Conservation (phyloP, 2,113 vertebrate species). For the Nothobranchius furzeri region DNA sequence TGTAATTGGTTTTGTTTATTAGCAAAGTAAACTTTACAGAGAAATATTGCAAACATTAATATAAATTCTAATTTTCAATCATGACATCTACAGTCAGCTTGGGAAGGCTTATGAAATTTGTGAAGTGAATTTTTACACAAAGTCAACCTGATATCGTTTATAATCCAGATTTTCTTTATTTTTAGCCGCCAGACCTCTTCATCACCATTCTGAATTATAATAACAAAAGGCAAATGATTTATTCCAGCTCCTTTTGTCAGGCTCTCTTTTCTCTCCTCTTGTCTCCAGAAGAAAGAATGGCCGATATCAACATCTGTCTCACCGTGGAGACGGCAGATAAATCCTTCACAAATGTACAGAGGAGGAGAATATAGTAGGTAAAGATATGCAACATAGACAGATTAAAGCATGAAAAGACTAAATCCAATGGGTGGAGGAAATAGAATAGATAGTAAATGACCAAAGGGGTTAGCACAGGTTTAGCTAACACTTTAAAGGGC, state of each 20-base stretch:
- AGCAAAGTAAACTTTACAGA: constrained; percentile 1
- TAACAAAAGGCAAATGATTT: constrained; percentile 60
- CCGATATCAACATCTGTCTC: constrained; percentile 57
- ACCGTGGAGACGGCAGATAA: constrained; percentile 53
- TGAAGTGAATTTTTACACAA: constrained; percentile 6
- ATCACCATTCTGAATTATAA: constrained; percentile 42
- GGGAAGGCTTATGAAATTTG: background rate
- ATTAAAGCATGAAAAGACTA: constrained; percentile 33
- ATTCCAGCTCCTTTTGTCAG: constrained; percentile 52
- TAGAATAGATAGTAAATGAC: background rate
- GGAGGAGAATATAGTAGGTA: constrained; percentile 12
- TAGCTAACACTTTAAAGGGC: too few relatives aligned
- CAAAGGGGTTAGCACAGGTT: too few relatives aligned
- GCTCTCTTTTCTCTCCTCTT: constrained; percentile 42
- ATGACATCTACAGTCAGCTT: background rate
- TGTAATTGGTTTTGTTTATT: constrained; percentile 9
- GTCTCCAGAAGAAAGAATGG: constrained; percentile 40
- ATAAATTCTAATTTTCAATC: background rate
- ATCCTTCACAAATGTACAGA: constrained; percentile 27
- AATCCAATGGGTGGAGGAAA: constrained; percentile 2
- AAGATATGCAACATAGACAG: constrained; percentile 22
- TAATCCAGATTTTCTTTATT: constrained; percentile 25
- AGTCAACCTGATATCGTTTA: constrained; percentile 24
- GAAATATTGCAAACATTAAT: background rate
- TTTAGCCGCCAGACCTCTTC: constrained; percentile 30